phyloP scores from a whole-genome alignment of 2,113 vertebrate species.

The Hippocampus barbouri region DNA sequence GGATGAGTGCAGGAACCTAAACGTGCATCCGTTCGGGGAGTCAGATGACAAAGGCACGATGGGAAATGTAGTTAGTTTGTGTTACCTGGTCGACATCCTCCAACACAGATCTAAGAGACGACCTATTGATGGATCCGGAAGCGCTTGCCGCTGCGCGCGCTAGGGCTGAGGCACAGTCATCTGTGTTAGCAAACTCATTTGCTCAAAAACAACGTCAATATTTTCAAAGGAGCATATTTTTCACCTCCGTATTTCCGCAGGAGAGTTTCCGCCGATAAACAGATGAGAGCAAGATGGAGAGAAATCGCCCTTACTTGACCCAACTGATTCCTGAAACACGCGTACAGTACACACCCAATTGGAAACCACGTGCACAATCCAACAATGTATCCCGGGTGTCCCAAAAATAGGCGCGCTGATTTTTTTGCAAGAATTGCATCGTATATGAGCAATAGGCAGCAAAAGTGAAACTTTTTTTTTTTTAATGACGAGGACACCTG shows the following conservation, averaged over 20 bases:
- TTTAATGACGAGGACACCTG: no score
- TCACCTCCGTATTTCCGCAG: constrained; percentile 78
- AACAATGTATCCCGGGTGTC: neutral
- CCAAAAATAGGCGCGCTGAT: neutral
- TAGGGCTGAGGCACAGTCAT: constrained; percentile 64
- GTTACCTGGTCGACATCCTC: constrained; percentile 78
- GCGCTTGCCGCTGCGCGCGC: constrained; percentile 64
- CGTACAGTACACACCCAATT: neutral
- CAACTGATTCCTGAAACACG: constrained; percentile 53
- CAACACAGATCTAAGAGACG: constrained; percentile 72
- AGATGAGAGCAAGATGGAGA: constrained; percentile 67
- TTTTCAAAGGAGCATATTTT: neutral
- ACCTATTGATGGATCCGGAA: constrained; percentile 60
- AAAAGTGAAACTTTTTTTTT: neutral
- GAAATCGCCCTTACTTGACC: constrained; percentile 63
- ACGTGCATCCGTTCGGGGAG: neutral
- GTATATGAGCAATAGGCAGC: neutral
- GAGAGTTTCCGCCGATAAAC: constrained; percentile 74
- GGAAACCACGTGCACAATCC: neutral
- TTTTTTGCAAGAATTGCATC: neutral
- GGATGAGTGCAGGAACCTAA: constrained; percentile 77
- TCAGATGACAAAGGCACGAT: constrained; percentile 13
- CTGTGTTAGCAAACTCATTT: neutral
- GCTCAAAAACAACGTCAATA: neutral
- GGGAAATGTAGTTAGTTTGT: constrained; percentile 18